Evolutionary conservation across 2,113 vertebrate species (phyloP).

Genomic region (Phalacrocorax carbo): DNA sequence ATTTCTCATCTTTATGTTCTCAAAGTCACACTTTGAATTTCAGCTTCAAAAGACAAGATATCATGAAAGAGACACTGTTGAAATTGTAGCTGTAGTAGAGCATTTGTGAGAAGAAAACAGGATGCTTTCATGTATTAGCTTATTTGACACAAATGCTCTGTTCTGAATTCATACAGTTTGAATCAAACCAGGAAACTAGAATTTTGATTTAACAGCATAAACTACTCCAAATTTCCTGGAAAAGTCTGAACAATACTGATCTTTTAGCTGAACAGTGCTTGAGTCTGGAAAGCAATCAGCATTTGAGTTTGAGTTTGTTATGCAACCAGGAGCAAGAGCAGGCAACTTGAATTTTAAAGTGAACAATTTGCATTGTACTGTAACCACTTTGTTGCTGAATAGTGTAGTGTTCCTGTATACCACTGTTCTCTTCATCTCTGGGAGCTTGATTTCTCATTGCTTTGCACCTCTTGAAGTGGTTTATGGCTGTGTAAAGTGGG

Average conservation of each 20-base stretch:
- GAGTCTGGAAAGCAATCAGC: slow-evolving; percentile 24
- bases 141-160: not conserved
- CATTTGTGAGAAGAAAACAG: slow-evolving; percentile 26
- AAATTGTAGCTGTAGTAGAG: slow-evolving; percentile 13
- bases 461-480: not conserved
- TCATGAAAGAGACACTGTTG: not conserved
- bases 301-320: slow-evolving; percentile 13
- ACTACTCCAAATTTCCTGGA: not conserved
- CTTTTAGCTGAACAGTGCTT: not conserved
- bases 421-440: not conserved
- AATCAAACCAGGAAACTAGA: slow-evolving; percentile 6
- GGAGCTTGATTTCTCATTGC: not conserved
- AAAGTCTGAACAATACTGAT: slow-evolving; percentile 2
- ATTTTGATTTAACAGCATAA: slow-evolving; percentile 27
- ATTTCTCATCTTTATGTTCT: not conserved
- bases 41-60: slow-evolving; percentile 10
- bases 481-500: not conserved
- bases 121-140: slow-evolving; percentile 15
- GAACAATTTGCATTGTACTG: slow-evolving; percentile 7
- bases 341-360: slow-evolving; percentile 11
- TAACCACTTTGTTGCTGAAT: not conserved
- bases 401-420: not conserved
- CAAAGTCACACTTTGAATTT: slow-evolving; percentile 26
- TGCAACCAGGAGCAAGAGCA: not conserved
- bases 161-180: not conserved